Base-by-base conservation (phyloP, 37 sponge, comb jelly and placozoan genomes). In the Ianthella basta region DNA sequence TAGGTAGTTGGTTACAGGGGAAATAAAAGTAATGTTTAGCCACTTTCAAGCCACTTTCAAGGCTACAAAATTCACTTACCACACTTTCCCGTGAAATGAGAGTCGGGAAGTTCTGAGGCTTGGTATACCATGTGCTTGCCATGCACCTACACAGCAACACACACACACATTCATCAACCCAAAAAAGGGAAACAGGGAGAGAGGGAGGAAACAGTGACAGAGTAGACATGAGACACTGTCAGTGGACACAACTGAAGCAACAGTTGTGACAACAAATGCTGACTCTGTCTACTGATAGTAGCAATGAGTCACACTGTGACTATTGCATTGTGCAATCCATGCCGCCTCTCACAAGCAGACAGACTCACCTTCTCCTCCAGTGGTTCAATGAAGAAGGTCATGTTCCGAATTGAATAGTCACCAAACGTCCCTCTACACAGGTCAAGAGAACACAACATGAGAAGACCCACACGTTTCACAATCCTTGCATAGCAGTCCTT, bases 351-450 rank as follows among this genome's bases (percentile, higher is more conserved):
- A 44, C 50, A 44, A 44, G 6, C 8, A 8, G 3, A 44, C 8
- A 8, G 3, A 44, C 50, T 3, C 4, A 44, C 21, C 25, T 56
- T 44, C 37, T 36, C 24, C 14, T 72, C 82, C 37, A 94, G 75
- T 15, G 94, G 94, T 60, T 90, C 91, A 35, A 94, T 53, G 69
- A 86, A 88, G 41, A 77, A 90, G 64, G 61, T 83, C 29, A 69
- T 50, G 32, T 88, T 55, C 16, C 56, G 56, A 23, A 68, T 14
- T 5, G 75, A 44, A 4, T 83, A 67, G 25, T 85, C 81, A 23
- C 93, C 93, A 86, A 92, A 92, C 23, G 82, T 83, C 15, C 93
- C 93, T 59, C 93, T 92, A 75, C 19, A 66, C 2, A 53, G 8
- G 21, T 3, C 50, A 44, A 44, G 6, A n/a, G n/a, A n/a, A n/a